Base-by-base conservation (phyloP, 2,113 vertebrate genomes). In the Calidris pugnax region DNA sequence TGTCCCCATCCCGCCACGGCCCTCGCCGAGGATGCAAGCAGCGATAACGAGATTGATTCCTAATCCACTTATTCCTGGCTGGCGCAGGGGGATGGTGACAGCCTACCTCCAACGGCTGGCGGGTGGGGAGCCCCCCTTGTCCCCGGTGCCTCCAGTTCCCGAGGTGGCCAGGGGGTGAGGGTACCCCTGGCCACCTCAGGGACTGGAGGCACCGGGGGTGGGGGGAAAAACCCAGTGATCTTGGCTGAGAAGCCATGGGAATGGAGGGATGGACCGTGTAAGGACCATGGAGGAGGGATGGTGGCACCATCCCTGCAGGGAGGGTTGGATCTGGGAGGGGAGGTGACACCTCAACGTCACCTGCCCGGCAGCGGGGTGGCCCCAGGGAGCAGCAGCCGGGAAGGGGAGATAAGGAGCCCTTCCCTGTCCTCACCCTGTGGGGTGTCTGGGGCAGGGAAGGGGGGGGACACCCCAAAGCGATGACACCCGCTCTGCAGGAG, bases 11-110 rank as follows among this genome's bases (percentile, higher is more conserved):
- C 73, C 51, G 3, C 73, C 50, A 4, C 5, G 1, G 77, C 85
- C 78, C n/a, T 14, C 0, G 2, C 20, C 1, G 6, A 50, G 74
- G 91, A 83, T 22, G 73, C 73, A 26, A 28, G 66, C 62, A 16
- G 83, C 9, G 28, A 47, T 83, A 92, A 93, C 12, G 26, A 45
- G 83, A 76, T 88, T 12, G 67, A 6, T 6, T 62, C 63, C 33
- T 90, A 92, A 95, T 88, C 89, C 83, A 80, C 4, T 96, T 90
- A 93, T 93, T 93, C 88, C 48, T 88, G 90, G 72, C 92, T 86
- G 83, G 41, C 13, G 11, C 73, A 11, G 72, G 20, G 78, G 33
- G 27, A n/a, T n/a, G 64, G 12, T 4, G 63, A 10, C 87, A 74
- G 68, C 57, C 71, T 8, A 50, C 2, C 53, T 39, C 59, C 50